Base-by-base conservation (phyloP, 2,888 invertebrate species). In the Calliopum simillimum region DNA sequence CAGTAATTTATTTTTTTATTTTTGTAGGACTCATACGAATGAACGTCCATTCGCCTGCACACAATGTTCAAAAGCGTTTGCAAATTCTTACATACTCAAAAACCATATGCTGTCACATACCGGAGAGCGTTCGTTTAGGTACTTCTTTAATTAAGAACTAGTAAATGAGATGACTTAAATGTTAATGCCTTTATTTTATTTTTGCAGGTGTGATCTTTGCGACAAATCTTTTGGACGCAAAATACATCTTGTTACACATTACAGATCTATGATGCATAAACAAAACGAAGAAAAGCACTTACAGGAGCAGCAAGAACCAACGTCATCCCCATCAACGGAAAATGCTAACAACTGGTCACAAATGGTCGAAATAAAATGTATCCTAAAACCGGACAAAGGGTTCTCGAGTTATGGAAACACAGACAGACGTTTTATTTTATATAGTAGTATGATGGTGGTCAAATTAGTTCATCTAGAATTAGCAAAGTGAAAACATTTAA, bases 21-120 rank as follows among this genome's bases (percentile, higher is more conserved):
- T 55, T 65, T 65, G 13, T 41, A 73, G 82, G 19, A 82, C 80
- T 0, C 82, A 82, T 68, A 82, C 84, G 14, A 82, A 82, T 58
- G 82, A 82, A 41, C 75, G 82, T 1, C 84, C 84, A 3, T 82
- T 79, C 70, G 76, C 75, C 16, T 82, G 82, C 19, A 41, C 72
- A 0, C 80, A 81, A 44, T 82, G 82, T 64, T 76, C 77, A 46
- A 82, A 83, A 73, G 76, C 79, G 2, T 82, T 82, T 41, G 82
- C 82, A 3, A 83, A 79, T 44, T 78, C 81, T 0, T 83, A 82
- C 43, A 81, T 83, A 56, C 76, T 82, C 5, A 82, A 82, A 69
- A 82, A 83, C 62, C 82, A 82, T 49, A 81, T 82, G 78, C 75
- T 82, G 16, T 76, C 80, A 6, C 82, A 82, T 14, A 82, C 82